Evolutionary conservation across 2,888 invertebrate genomes (phyloP), one percentile per base, ranked within the genome.

Genomic region (Aphrophora alni): DNA sequence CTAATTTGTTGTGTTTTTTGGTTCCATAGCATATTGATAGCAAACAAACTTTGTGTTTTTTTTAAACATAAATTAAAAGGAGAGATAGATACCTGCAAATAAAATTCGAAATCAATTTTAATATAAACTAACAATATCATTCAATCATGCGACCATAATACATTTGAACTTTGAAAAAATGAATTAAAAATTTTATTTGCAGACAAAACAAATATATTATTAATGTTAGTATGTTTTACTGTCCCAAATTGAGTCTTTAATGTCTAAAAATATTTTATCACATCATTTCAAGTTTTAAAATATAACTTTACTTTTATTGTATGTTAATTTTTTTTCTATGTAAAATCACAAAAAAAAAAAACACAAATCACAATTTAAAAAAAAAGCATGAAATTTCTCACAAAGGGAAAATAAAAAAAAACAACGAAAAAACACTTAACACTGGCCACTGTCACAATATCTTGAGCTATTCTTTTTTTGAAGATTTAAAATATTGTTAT

Each of bases 101-200:
- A 81, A 83, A 83, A 83, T 82, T 83, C 83, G 80, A 80, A 83
- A 74, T 74, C 68, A 74, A 74, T 28, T 33, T 21, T 72, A 21
- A 12, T 70, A 26, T 2, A 12, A 14, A 70, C 7, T 12, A 25
- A 27, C 7, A 25, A 70, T 70, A 70, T 21, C 14, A 21, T n/a
- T 70, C 17, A 70, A 21, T 7, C 26, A 2, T 26, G 12, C 2
- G 27, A 70, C 68, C 12, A 70, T 26, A 27, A 12, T n/a, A 8
- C 44, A 14, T 17, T 68, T 7, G 12, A 68, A 69, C 24, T 69
- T 33, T 75, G 33, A 26, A 38, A 59, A 59, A 59, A 21, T 7
- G 10, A 78, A 51, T 73, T 83, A 82, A 82, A 81, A 83, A 83
- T 81, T 83, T 83, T 78, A 83, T 83, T 83, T 83, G 83, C 83